phyloP scores from a whole-genome alignment of 2,888 invertebrate species.

The Diarsia rubi region DNA sequence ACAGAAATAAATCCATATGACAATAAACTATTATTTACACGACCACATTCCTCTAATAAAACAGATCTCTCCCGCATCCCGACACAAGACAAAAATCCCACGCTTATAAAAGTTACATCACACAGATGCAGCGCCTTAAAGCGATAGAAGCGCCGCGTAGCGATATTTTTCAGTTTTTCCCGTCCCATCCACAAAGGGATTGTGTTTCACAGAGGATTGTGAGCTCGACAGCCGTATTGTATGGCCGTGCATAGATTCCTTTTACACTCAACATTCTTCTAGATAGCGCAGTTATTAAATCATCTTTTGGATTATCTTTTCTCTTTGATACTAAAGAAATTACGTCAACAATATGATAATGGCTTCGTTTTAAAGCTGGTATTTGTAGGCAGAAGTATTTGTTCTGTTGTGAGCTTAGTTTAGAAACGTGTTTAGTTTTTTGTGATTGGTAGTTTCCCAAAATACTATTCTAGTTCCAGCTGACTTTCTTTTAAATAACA shows the following conservation, averaged over 20 bases:
- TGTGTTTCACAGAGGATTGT: constrained; percentile 49
- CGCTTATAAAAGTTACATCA: constrained; percentile 50
- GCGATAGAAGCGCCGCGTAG: constrained; percentile 42
- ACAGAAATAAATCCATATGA: neutral
- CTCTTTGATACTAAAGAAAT: constrained; percentile 19
- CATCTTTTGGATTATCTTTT: constrained; percentile 26
- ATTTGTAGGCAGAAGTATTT: neutral
- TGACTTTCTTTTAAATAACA: neutral
- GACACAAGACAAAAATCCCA: constrained; percentile 38
- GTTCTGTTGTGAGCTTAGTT: neutral
- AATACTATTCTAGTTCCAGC: neutral
- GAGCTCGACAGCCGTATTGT: constrained; percentile 53
- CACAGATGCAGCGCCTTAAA: constrained; percentile 42
- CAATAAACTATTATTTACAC: neutral
- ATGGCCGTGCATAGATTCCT: constrained; percentile 31
- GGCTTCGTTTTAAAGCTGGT: constrained; percentile 1
- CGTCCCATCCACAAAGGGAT: constrained; percentile 57
- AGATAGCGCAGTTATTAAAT: constrained; percentile 41
- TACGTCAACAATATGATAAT: constrained; percentile 15
- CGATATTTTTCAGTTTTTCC: constrained; percentile 55
- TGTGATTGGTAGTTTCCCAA: neutral
- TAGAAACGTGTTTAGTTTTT: neutral
- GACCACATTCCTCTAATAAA: neutral
- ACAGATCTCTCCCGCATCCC: neutral
- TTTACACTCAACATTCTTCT: constrained; percentile 25